Percentiles rank a stretch among this genome's conserved stretches.
Evolutionary conservation across 2,113 vertebrate genomes (phyloP).

Genomic region (Bufo bufo): DNA sequence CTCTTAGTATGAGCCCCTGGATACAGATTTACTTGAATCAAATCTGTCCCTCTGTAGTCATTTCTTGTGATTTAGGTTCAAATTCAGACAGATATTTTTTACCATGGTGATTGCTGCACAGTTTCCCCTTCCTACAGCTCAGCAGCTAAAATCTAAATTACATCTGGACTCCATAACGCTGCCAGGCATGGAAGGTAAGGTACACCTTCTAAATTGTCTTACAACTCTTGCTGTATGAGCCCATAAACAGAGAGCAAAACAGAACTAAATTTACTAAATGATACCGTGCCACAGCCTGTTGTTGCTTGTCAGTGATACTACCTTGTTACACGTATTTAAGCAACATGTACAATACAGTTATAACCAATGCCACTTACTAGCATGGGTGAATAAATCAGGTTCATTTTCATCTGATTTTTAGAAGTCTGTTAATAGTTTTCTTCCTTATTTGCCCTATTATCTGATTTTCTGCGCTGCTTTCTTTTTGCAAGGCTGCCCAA

Average conservation of each 20-base stretch:
- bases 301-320: background rate
- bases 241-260: background rate
- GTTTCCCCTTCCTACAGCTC: background rate
- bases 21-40: constrained; percentile 37
- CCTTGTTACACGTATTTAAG: background rate
- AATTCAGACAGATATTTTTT: background rate
- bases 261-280: background rate
- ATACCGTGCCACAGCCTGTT: background rate
- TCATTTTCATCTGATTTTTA: too few species aligned
- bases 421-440: too few species aligned
- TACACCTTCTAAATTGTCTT: background rate
- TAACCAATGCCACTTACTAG: background rate
- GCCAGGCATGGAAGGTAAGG: background rate
- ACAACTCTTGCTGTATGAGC: background rate
- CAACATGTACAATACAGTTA: background rate
- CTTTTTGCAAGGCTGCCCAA: too few species aligned
- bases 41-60: constrained; percentile 12
- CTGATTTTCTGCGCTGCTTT: too few species aligned
- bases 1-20: constrained; percentile 12
- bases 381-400: background rate
- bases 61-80: constrained; percentile 13
- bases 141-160: background rate
- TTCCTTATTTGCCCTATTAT: too few species aligned
- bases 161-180: background rate
- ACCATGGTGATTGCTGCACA: background rate